Evolutionary conservation across 2,888 invertebrate genomes (phyloP).

Genomic region (Xiphydria camelus): DNA sequence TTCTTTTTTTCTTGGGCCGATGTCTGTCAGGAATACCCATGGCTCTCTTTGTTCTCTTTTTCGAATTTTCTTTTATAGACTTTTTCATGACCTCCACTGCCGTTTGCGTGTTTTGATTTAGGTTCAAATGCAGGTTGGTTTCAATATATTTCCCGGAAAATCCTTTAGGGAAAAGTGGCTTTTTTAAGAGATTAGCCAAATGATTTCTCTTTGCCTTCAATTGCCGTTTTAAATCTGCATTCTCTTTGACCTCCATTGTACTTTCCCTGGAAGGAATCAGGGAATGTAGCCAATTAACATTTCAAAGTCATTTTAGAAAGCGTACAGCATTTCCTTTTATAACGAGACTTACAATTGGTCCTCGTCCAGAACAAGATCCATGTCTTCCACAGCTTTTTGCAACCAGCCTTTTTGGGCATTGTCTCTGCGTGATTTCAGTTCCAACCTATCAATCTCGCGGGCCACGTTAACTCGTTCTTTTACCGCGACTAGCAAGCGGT

Average conservation of each 20-base stretch:
- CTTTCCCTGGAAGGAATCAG: slow-evolving; percentile 38
- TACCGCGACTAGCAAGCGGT: slow-evolving; percentile 65
- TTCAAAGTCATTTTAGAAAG: too few species aligned
- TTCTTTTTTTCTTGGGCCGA: too few species aligned
- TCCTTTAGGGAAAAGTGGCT: slow-evolving; percentile 70
- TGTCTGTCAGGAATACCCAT: too few species aligned
- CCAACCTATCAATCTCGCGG: slow-evolving; percentile 76
- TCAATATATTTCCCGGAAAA: slow-evolving; percentile 69
- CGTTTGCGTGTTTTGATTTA: slow-evolving; percentile 45
- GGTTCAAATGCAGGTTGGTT: slow-evolving; percentile 44
- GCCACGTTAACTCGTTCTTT: slow-evolving; percentile 78
- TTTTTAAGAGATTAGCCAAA: slow-evolving; percentile 60
- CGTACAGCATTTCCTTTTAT: slow-evolving; percentile 22
- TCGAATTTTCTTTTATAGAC: too few species aligned
- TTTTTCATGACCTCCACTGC: slow-evolving; percentile 65
- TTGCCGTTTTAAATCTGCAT: slow-evolving; percentile 59
- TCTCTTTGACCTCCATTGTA: slow-evolving; percentile 47
- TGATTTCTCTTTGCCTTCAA: slow-evolving; percentile 61
- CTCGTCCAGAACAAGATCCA: slow-evolving; percentile 90
- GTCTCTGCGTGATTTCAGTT: slow-evolving; percentile 67
- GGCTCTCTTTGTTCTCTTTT: too few species aligned
- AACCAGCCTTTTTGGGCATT: slow-evolving; percentile 82
- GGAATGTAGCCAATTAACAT: too few species aligned
- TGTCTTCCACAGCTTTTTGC: slow-evolving; percentile 81
- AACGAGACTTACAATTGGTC: slow-evolving; percentile 55